Conservation (phyloP, 2,113 vertebrate genomes). For the Aptenodytes forsteri region DNA sequence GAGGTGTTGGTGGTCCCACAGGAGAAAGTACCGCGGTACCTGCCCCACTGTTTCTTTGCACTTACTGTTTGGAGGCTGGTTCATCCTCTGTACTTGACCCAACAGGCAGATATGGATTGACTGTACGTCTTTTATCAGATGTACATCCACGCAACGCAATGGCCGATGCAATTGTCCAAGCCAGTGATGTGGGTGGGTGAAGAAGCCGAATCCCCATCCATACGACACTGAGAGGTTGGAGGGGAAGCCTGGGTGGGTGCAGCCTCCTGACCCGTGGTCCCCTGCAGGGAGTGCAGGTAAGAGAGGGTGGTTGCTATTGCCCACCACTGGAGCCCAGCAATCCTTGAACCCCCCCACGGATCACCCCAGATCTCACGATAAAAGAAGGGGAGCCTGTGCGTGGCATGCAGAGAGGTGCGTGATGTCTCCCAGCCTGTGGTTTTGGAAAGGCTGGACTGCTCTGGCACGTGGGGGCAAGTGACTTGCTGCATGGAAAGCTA, state of each 20-base stretch:
- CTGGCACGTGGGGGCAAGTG: background rate
- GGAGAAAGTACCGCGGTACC: background rate
- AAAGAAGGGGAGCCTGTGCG: background rate
- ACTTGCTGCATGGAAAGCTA: background rate
- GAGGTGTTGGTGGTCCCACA: background rate
- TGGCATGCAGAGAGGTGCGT: too few species aligned
- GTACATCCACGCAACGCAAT: fast-evolving
- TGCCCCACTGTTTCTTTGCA: background rate
- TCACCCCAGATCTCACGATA: background rate
- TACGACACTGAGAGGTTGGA: background rate
- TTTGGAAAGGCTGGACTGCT: background rate
- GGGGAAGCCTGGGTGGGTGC: background rate
- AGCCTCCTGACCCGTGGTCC: background rate
- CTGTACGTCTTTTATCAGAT: background rate
- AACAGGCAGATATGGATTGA: background rate
- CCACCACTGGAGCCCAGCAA: background rate
- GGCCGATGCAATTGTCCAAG: background rate
- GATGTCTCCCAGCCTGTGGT: too few species aligned
- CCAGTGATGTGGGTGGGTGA: background rate
- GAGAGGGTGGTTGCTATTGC: fast-evolving
- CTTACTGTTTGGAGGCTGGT: fast-evolving
- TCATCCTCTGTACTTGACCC: background rate
- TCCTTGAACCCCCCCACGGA: background rate
- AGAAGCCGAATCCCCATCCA: background rate
- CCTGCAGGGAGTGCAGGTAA: background rate